phyloP scores from a whole-genome alignment of 2,797 vertebrate genomes.

The Lacerta viridis region DNA sequence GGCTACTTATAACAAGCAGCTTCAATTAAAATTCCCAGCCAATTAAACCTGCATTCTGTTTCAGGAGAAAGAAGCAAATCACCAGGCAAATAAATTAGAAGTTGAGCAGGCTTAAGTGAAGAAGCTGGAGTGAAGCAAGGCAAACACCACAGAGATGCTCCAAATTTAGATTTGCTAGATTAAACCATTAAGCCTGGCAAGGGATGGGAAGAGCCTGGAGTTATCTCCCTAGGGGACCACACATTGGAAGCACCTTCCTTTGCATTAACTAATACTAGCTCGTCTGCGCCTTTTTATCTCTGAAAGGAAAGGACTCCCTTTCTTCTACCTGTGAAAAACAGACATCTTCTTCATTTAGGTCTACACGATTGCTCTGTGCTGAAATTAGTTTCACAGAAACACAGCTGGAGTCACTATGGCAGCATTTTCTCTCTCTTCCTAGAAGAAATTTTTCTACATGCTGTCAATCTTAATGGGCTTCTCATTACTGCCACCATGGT shows the following conservation, averaged over 20 bases:
- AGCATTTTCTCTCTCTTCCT: not conserved
- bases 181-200: not conserved
- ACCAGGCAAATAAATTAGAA: not conserved
- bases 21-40: not conserved
- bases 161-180: not conserved
- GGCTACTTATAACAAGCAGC: slow-evolving; percentile 1
- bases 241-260: not conserved
- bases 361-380: not conserved
- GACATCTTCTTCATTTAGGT: not conserved
- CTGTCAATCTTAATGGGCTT: not conserved
- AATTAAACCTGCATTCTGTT: not conserved
- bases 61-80: not conserved
- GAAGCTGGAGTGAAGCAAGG: not conserved
- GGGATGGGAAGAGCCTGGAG: not conserved
- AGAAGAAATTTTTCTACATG: not conserved
- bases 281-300: not conserved
- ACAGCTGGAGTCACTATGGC: not conserved
- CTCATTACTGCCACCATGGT: not conserved
- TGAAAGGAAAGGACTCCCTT: not conserved
- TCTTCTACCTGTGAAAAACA: not conserved
- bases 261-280: not conserved
- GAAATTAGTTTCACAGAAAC: not conserved
- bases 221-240: not conserved
- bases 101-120: not conserved
- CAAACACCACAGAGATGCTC: not conserved